Percentiles rank a stretch among this genome's conserved stretches.
Conservation (phyloP, 2,113 vertebrate genomes). For the Microcebus jonahi region DNA sequence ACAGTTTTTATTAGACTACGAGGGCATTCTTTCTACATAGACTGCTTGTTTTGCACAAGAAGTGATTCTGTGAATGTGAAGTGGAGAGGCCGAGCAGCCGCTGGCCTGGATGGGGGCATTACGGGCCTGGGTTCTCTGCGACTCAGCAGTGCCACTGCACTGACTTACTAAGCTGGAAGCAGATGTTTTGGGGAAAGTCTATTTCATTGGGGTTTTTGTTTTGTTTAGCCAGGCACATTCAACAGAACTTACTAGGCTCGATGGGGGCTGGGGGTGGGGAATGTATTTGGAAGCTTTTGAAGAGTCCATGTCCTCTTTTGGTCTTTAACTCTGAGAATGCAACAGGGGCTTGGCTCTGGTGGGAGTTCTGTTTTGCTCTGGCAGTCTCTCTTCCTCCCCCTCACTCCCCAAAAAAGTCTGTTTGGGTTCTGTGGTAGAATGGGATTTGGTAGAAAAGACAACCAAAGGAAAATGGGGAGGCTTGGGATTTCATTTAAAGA, state of each 20-base stretch:
- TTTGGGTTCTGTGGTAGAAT: slow-evolving; percentile 80
- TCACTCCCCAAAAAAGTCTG: neutral
- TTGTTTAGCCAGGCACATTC: slow-evolving; percentile 84
- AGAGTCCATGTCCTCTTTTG: slow-evolving; percentile 80
- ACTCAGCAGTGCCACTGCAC: slow-evolving; percentile 86
- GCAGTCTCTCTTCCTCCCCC: slow-evolving; percentile 74
- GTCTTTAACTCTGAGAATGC: slow-evolving; percentile 77
- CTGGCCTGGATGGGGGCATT: slow-evolving; percentile 86
- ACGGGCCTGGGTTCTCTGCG: slow-evolving; percentile 92
- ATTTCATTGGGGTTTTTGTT: slow-evolving; percentile 56
- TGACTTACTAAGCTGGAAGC: slow-evolving; percentile 82
- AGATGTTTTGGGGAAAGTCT: slow-evolving; percentile 71
- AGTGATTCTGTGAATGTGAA: slow-evolving; percentile 99
- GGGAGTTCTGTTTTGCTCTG: slow-evolving; percentile 81
- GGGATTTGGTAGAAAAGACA: slow-evolving; percentile 82
- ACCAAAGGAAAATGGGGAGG: slow-evolving; percentile 88
- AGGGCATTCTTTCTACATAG: slow-evolving; percentile 98
- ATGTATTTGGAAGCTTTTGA: slow-evolving; percentile 70
- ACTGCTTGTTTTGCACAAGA: slow-evolving; percentile 99
- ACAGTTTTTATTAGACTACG: slow-evolving; percentile 88
- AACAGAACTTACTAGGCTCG: slow-evolving; percentile 81
- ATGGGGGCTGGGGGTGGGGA: slow-evolving; percentile 67
- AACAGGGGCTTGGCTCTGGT: slow-evolving; percentile 71
- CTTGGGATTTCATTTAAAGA: slow-evolving; percentile 84
- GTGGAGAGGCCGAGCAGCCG: slow-evolving; percentile 87